Conservation (phyloP, 2,797 vertebrate genomes). For the Gymnothorax javanicus region DNA sequence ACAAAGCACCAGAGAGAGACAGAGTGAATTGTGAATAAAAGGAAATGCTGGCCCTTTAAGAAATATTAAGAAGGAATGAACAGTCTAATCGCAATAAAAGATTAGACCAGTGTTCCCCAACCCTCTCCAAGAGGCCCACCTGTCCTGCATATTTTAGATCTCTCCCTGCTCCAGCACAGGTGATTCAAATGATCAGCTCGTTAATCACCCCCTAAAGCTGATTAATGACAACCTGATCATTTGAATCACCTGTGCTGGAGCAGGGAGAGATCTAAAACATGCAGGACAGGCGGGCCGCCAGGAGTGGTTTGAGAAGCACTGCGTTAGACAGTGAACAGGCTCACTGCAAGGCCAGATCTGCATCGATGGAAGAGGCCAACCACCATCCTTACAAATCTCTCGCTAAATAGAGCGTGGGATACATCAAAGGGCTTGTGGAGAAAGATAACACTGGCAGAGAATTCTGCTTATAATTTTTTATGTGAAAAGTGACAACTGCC, state of each 20-base stretch:
- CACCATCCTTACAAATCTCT: conserved; percentile 16
- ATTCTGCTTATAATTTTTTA: not conserved
- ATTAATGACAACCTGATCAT: no score
- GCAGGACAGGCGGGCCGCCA: no score
- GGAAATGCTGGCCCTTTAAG: conserved; percentile 45
- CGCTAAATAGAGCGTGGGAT: not conserved
- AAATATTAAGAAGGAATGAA: conserved; percentile 42
- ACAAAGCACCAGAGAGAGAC: conserved; percentile 52
- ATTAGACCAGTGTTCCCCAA: not conserved
- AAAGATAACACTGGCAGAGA: not conserved
- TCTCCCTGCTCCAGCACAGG: no score
- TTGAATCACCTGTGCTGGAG: no score
- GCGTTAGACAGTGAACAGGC: conserved; percentile 31
- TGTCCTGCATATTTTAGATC: no score
- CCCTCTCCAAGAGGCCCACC: no score
- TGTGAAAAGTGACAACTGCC: conserved; percentile 44
- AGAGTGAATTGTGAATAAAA: conserved; percentile 31
- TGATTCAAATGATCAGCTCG: no score
- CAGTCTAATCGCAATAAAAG: not conserved
- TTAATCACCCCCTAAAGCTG: no score
- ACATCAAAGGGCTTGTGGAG: not conserved
- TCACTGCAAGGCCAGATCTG: conserved; percentile 8
- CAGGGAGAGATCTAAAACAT: no score
- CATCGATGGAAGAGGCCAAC: conserved; percentile 16
- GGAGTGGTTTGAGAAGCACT: conserved; percentile 13